A percentile compares a stretch with the other conserved stretches of the same genome.
Evolutionary conservation across 2,113 vertebrate genomes (phyloP).

Genomic region (Petroica traversi): DNA sequence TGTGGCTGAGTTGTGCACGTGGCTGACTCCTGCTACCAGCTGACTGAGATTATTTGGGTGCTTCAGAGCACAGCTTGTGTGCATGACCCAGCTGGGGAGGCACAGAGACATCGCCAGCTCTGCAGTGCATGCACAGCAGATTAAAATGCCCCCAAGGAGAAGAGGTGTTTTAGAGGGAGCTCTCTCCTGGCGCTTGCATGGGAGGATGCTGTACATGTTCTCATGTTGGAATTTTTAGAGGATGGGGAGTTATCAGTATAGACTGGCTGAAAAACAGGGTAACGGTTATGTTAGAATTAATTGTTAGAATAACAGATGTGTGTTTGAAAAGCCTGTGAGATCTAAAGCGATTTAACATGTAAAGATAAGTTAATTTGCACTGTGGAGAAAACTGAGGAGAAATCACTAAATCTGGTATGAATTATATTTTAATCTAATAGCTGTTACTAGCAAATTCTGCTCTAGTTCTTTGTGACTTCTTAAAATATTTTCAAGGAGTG

Average conservation of each 20-base stretch:
- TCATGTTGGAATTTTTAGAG: not conserved
- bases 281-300: not conserved
- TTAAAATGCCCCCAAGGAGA: not conserved
- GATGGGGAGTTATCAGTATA: not conserved
- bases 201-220: not conserved
- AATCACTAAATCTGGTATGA: not conserved
- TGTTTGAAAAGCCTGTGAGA: not conserved
- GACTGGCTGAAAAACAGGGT: not conserved
- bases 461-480: not conserved
- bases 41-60: not conserved
- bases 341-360: not conserved
- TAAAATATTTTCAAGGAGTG: fast-evolving
- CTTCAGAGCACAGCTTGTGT: not conserved
- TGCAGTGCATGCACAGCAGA: not conserved
- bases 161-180: not conserved
- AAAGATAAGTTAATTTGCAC: not conserved
- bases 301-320: not conserved
- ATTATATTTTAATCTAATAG: not conserved
- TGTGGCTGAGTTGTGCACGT: not conserved
- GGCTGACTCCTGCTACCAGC: not conserved
- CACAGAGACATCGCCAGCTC: not conserved
- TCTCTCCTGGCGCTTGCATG: not conserved
- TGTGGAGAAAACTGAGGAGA: not conserved
- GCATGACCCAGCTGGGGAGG: not conserved
- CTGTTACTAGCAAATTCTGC: not conserved